phyloP scores from a whole-genome alignment of 2,113 vertebrate species.

The Boleophthalmus pectinirostris region DNA sequence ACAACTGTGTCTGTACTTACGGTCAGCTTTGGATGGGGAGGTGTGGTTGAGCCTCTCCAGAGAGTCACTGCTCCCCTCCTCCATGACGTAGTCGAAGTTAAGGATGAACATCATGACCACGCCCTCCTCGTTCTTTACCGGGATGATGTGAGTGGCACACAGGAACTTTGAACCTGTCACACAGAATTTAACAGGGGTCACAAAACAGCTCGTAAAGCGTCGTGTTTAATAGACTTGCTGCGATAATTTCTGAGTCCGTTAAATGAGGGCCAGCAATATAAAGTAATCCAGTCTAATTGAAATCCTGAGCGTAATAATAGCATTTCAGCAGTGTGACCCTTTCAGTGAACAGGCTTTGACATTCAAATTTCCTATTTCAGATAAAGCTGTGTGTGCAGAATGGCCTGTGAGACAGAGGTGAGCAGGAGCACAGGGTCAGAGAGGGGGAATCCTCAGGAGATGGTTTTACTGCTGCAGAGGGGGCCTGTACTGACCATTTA shows the following conservation, averaged over 20 bases:
- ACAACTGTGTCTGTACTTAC: slow-evolving; percentile 78
- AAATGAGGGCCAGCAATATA: slow-evolving; percentile 8
- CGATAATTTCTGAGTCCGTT: not conserved
- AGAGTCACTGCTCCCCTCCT: slow-evolving; percentile 84
- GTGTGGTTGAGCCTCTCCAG: slow-evolving; percentile 88
- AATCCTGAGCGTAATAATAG: slow-evolving; percentile 1
- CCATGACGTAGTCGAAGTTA: slow-evolving; percentile 91
- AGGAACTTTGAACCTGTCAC: slow-evolving; percentile 90
- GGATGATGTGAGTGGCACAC: slow-evolving; percentile 96
- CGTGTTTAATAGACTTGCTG: not conserved
- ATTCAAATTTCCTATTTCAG: slow-evolving; percentile 38
- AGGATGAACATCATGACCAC: slow-evolving; percentile 99
- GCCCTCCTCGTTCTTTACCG: slow-evolving; percentile 97
- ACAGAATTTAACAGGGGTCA: slow-evolving; percentile 34
- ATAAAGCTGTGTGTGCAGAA: slow-evolving; percentile 26
- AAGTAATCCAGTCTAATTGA: not conserved
- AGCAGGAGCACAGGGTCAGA: slow-evolving; percentile 32
- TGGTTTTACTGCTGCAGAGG: slow-evolving; percentile 23
- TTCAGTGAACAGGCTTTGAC: slow-evolving; percentile 38
- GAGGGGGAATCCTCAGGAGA: slow-evolving; percentile 35
- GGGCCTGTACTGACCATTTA: not conserved
- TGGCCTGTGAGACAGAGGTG: slow-evolving; percentile 9
- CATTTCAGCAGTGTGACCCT: slow-evolving; percentile 25
- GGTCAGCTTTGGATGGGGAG: slow-evolving; percentile 85
- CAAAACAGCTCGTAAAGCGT: not conserved